phyloP scores from a whole-genome alignment of 1,140 invertebrate genomes.

The Drosophila carrolli region DNA sequence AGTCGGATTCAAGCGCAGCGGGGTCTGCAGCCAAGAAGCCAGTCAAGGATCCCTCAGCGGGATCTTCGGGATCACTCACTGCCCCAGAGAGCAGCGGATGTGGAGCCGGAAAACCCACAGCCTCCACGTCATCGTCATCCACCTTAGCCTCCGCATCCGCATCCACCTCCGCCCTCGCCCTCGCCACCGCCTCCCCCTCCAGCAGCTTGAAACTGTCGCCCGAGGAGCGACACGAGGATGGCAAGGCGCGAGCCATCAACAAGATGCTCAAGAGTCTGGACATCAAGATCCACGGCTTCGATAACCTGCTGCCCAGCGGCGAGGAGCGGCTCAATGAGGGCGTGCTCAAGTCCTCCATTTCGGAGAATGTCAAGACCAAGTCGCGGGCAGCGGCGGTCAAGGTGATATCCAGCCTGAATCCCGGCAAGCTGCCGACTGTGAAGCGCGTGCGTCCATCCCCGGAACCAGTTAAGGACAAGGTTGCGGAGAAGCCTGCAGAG shows the following conservation, averaged over 20 bases:
- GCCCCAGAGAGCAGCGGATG: slow-evolving; percentile 15
- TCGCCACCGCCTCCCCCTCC: slow-evolving; percentile 7
- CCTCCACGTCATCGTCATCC: neutral
- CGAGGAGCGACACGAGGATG: slow-evolving; percentile 73
- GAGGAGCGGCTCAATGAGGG: slow-evolving; percentile 65
- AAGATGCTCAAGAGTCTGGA: slow-evolving; percentile 84
- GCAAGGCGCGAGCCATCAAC: slow-evolving; percentile 78
- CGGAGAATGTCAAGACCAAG: slow-evolving; percentile 84
- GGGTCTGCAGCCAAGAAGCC: slow-evolving; percentile 33
- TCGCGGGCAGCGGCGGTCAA: slow-evolving; percentile 80
- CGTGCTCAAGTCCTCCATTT: slow-evolving; percentile 81
- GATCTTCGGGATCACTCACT: neutral
- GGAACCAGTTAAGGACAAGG: slow-evolving; percentile 50
- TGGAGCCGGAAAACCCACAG: slow-evolving; percentile 3
- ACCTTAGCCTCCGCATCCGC: neutral
- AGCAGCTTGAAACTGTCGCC: slow-evolving; percentile 28
- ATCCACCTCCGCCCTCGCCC: neutral
- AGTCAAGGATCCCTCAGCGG: slow-evolving; percentile 19
- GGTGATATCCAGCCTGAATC: slow-evolving; percentile 75
- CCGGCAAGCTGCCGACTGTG: slow-evolving; percentile 42
- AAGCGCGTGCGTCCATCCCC: slow-evolving; percentile 52
- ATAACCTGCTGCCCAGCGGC: slow-evolving; percentile 75
- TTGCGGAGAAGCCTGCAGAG: slow-evolving; percentile 16
- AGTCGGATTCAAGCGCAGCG: slow-evolving; percentile 1
- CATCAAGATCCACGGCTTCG: slow-evolving; percentile 83